phyloP scores from a whole-genome alignment of 1,140 invertebrate species.

The Diabrotica virgifera region DNA sequence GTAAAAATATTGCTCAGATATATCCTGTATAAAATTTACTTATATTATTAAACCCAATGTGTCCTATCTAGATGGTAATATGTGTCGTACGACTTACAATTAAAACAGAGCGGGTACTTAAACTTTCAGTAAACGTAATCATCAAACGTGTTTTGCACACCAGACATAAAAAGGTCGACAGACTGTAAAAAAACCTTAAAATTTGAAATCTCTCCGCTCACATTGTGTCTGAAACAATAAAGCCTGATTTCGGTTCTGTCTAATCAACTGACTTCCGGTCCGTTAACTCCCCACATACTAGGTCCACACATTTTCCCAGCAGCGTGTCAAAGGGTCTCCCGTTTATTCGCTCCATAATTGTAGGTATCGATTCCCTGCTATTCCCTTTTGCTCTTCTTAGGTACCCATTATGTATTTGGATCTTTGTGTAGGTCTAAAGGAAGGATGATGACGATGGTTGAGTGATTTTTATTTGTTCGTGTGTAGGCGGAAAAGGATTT shows the following conservation, averaged over 20 bases:
- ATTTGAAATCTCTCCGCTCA: no score
- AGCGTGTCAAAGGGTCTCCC: background rate
- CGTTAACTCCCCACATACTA: background rate
- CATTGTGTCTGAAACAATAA: no score
- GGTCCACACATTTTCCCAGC: background rate
- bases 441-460: background rate
- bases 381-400: background rate
- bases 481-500: background rate
- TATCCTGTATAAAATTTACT: no score
- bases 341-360: background rate
- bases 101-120: no score
- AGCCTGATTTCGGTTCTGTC: background rate
- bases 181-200: no score
- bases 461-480: slow-evolving; percentile 1
- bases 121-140: no score
- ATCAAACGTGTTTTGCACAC: no score
- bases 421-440: background rate
- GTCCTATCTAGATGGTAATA: no score
- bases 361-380: background rate
- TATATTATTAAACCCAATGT: no score
- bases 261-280: background rate
- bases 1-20: no score
- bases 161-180: no score
- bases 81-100: no score
- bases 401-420: background rate